Evolutionary conservation across 2,888 invertebrate genomes (phyloP).

Genomic region (Trichopoda pennipes): DNA sequence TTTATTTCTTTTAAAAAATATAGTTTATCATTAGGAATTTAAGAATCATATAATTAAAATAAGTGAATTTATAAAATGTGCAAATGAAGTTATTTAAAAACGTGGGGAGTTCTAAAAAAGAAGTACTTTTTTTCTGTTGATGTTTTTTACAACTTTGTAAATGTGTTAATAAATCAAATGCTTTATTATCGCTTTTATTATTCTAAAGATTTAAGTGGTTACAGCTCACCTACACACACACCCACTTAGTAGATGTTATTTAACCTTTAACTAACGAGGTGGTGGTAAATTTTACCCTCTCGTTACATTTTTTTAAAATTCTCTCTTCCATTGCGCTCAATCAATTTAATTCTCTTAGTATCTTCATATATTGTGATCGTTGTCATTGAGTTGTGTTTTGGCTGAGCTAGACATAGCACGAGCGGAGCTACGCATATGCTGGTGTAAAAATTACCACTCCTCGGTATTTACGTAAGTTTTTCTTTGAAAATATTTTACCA

Average conservation of each 20-base stretch:
- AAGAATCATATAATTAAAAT: conserved; percentile 41
- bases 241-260: background rate
- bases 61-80: conserved; percentile 23
- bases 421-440: no score
- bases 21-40: conserved; percentile 23
- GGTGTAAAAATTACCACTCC: no score
- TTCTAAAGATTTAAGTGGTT: background rate
- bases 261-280: no score
- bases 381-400: no score
- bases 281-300: no score
- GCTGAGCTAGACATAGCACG: no score
- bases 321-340: no score
- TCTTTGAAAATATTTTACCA: no score
- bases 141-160: background rate
- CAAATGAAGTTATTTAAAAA: conserved; percentile 6
- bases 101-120: background rate
- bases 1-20: background rate
- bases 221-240: background rate
- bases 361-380: no score
- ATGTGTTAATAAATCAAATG: conserved; percentile 39
- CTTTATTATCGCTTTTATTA: conserved; percentile 55
- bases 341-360: no score
- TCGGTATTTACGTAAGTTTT: no score
- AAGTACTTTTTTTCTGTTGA: background rate
- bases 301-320: no score